Base-by-base conservation (phyloP, 2,888 invertebrate genomes). In the Aspidiotus rigidus region DNA sequence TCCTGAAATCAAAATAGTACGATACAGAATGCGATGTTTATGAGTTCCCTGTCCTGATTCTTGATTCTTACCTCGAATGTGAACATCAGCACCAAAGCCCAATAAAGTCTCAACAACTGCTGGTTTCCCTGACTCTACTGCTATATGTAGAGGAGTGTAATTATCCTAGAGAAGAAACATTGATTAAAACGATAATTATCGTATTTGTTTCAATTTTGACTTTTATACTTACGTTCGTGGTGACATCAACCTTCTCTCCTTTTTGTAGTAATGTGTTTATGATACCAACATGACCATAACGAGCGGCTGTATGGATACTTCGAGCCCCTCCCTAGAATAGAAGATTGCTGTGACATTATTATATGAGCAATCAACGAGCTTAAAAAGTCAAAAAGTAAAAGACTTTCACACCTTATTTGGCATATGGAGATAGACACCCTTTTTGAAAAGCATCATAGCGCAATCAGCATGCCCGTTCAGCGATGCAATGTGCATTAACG, bases 351-450 rank as follows among this genome's bases (percentile, higher is more conserved):
- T 74, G 74, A 72, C 74, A 72, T 16, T 11, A 44, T 62, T 13
- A n/a, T 10, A 6, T 10, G 9, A 49, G 42, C 49, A 11, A 16
- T 2, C 2, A n/a, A 7, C 1, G 2, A 74, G 49, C 10, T 61
- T 61, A 17, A 10, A 39, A 8, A 39, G 10, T 39, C 13, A 39
- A 28, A 7, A n/a, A 56, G n/a, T n/a, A 7, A 8, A 56, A n/a
- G 11, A 16, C 13, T 15, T n/a, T 6, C 17, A 71, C 73, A 85
- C 88, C 84, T 98, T 99, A 79, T 99, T 99, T 72, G 99, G 98
- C 98, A 99, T 99, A 78, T 97, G 95, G 28, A 99, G 84, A 74
- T 98, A 98, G 53, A 99, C 98, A 11, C 99, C 99, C 78, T 97
- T 95, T 80, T 95, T 96, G 79, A 99, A 92, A 72, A 99, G 88